Base-by-base conservation (phyloP, 2,888 invertebrate genomes). In the Piscicola geometra region DNA sequence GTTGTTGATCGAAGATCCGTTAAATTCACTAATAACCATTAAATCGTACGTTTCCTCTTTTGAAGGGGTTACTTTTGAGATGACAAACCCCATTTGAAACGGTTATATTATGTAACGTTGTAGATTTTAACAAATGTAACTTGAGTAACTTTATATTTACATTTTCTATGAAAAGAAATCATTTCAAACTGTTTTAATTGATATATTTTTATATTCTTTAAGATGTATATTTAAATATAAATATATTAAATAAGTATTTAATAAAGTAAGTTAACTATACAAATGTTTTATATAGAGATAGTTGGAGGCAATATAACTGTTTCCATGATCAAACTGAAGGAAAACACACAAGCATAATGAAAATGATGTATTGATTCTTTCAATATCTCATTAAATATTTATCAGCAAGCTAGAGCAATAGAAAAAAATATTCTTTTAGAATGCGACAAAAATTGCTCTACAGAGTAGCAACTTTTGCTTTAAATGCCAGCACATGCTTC, bases 1-100 rank as follows among this genome's bases (percentile, higher is more conserved):
- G 79, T 86, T 86, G 81, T 88, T 88, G 79, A 88, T 85, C 3
- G 86, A 86, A 5, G 74, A 78, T 35, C 78, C 77, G 77, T 80
- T 80, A n/a, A 56, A 56, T 2, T 80, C 80, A n/a, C 78, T 78
- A 25, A 80, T 36, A 0, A 71, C 75, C 76, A 78, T 78, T 25
- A 79, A 41, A 21, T 77, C 67, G 72, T 77, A 79, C n/a, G 71
- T 78, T 77, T 73, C 76, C 30, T 75, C 75, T 70, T 75, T 50
- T 52, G 30, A 21, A 9, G 73, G 73, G 1, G 25, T 64, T 3
- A 73, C 73, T 73, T 73, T 73, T 12, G 73, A 73, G 5, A 60
- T 30, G n/a, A 64, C 33, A 32, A 73, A 73, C 2, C 73, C 73
- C 73, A 73, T 73, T 60, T 56, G n/a, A 9, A 3, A n/a, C n/a